Evolutionary conservation across 2,113 vertebrate genomes (phyloP).

Genomic region (Laticauda laticaudata): DNA sequence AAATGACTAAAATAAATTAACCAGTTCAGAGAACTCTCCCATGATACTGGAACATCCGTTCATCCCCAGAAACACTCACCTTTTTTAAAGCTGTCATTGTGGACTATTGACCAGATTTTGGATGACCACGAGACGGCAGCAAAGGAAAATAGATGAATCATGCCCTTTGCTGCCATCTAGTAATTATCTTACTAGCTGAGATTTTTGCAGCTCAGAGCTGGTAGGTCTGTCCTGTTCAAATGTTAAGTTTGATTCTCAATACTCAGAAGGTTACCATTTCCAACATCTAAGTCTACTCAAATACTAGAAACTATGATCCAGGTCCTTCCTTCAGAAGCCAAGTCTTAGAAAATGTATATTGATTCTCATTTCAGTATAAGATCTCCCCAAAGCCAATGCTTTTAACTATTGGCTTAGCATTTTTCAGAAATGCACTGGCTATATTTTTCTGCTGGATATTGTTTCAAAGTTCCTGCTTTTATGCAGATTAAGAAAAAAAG

Average conservation of each 20-base stretch:
- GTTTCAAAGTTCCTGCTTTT: neutral
- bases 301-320: neutral
- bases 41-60: neutral
- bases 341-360: neutral
- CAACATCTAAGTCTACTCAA: neutral
- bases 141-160: neutral
- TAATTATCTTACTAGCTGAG: neutral
- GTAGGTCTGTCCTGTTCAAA: neutral
- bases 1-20: neutral
- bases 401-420: neutral
- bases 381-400: neutral
- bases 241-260: neutral
- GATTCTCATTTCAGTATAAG: neutral
- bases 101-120: neutral
- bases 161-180: neutral
- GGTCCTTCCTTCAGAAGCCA: neutral
- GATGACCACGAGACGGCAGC: neutral
- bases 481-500: conserved; percentile 16
- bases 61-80: neutral
- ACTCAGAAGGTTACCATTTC: neutral
- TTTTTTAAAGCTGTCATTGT: neutral
- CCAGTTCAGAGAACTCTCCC: neutral
- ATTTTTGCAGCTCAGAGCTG: neutral
- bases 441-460: neutral
- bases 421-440: neutral